Percentiles rank a stretch among this genome's conserved stretches.
Evolutionary conservation across 2,797 vertebrate species (phyloP).

Genomic region (Rhadinocentrus ornatus): DNA sequence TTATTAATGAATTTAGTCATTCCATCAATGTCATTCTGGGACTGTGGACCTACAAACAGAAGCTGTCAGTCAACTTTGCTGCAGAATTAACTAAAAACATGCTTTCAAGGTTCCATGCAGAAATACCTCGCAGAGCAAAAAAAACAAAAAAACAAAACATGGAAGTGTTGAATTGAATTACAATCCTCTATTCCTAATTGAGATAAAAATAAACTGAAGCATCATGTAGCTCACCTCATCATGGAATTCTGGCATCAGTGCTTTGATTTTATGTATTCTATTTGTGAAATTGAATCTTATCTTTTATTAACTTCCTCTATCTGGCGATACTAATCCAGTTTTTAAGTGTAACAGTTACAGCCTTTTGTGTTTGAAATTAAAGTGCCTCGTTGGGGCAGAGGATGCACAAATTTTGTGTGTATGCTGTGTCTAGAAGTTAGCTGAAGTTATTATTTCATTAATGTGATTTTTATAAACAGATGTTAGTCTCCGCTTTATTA

Average conservation of each 20-base stretch:
- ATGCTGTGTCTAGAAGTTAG: background rate
- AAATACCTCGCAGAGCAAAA: conserved; percentile 11
- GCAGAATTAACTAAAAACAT: conserved; percentile 38
- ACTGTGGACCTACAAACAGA: conserved; percentile 44
- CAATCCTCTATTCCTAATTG: conserved; percentile 9
- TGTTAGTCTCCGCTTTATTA: background rate
- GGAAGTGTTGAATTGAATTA: conserved; percentile 3
- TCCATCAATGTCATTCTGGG: conserved; percentile 62
- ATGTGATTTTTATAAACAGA: background rate
- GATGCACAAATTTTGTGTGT: no score
- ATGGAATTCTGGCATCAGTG: background rate
- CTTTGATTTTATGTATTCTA: conserved; percentile 6
- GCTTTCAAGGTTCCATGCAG: background rate
- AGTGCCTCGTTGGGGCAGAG: no score
- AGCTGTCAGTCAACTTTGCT: conserved; percentile 41
- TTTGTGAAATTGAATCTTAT: background rate
- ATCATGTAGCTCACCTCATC: background rate
- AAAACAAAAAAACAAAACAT: background rate
- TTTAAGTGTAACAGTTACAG: background rate
- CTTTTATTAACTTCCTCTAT: background rate
- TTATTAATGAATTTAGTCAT: conserved; percentile 78
- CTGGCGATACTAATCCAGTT: background rate
- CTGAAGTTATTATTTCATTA: background rate
- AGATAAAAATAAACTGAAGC: conserved; percentile 22
- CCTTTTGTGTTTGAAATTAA: no score